Percentiles rank a stretch among this genome's conserved stretches.
phyloP scores from a whole-genome alignment of 2,113 vertebrate genomes.

The Pangasianodon hypophthalmus region DNA sequence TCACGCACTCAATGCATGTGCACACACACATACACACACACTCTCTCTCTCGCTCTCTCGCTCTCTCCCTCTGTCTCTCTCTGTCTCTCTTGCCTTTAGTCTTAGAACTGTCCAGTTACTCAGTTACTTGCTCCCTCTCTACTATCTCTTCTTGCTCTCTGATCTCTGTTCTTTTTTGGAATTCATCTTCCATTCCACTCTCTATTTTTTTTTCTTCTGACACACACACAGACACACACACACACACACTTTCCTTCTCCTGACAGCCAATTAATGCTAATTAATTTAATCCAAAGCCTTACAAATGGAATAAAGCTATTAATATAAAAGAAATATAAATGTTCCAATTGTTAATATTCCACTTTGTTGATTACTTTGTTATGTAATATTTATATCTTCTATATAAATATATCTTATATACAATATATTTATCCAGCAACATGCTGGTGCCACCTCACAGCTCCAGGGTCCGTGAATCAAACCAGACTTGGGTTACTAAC shows the following conservation, averaged over 20 bases:
- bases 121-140: constrained; percentile 50
- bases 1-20: constrained; percentile 50
- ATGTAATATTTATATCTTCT: neutral
- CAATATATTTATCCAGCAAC: neutral
- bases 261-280: constrained; percentile 6
- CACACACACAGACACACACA: constrained; percentile 10
- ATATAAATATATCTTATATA: no score
- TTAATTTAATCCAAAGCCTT: constrained; percentile 7
- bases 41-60: constrained; percentile 36
- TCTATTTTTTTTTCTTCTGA: constrained; percentile 26
- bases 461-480: neutral
- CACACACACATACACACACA: constrained; percentile 45
- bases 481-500: neutral
- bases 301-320: neutral
- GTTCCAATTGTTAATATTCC: neutral
- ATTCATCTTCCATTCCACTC: constrained; percentile 62
- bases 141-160: constrained; percentile 23
- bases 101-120: constrained; percentile 70
- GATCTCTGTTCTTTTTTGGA: constrained; percentile 14
- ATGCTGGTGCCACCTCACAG: neutral
- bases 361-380: neutral
- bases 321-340: neutral
- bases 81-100: constrained; percentile 62
- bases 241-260: constrained; percentile 46
- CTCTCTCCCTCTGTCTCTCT: constrained; percentile 20